A percentile compares a stretch with the other conserved stretches of the same genome.
Conservation (phyloP, 2,888 invertebrate genomes). For the Ephialtes manifestator region DNA sequence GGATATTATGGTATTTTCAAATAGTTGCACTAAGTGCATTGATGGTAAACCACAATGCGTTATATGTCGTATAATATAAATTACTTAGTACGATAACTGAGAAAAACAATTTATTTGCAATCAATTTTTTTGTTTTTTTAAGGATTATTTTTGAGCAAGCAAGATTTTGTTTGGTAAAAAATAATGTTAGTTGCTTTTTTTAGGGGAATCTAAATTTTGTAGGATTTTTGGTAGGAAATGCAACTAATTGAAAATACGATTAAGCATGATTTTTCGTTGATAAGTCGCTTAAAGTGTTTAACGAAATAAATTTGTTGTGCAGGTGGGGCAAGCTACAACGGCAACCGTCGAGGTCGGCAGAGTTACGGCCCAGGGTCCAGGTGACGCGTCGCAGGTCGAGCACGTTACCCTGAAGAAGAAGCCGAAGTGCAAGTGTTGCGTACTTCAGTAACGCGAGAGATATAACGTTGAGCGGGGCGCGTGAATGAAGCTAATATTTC, state of each 20-base stretch:
- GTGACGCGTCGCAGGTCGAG: conserved; percentile 92
- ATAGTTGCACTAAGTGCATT: background rate
- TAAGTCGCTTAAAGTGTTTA: no score
- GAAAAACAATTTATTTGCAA: no score
- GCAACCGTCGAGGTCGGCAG: conserved; percentile 91
- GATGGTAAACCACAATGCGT: background rate
- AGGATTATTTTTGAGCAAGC: no score
- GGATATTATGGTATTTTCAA: background rate
- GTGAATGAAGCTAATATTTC: conserved; percentile 46
- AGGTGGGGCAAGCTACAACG: conserved; percentile 83
- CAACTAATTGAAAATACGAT: conserved; percentile 17
- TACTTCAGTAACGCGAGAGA: conserved; percentile 91
- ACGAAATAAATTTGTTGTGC: conserved; percentile 5
- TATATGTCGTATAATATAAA: no score
- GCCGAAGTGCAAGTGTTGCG: conserved; percentile 98
- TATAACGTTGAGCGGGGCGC: conserved; percentile 56
- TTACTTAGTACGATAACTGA: no score
- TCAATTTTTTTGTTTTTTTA: no score
- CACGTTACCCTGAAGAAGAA: conserved; percentile 98
- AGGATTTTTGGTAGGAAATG: background rate
- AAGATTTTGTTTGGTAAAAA: no score
- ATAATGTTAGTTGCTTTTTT: no score
- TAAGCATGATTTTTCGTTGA: background rate
- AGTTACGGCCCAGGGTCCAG: conserved; percentile 91
- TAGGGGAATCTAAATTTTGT: no score